Percentiles rank a stretch among this genome's conserved stretches.
Evolutionary conservation across 1,140 invertebrate species (phyloP).

Genomic region (Monomorium pharaonis): DNA sequence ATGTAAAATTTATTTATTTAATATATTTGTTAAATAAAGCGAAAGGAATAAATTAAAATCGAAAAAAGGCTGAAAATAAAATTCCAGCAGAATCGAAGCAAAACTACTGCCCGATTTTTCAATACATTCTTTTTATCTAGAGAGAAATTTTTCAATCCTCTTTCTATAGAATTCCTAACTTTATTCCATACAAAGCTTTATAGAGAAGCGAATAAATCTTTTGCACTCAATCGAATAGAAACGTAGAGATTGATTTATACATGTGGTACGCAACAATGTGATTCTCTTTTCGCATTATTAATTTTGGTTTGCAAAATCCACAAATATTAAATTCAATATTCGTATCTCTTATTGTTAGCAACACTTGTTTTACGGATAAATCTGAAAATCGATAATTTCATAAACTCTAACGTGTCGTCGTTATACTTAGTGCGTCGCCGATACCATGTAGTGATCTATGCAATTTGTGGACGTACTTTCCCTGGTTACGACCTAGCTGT

Average conservation of each 20-base stretch:
- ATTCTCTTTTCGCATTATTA: not conserved
- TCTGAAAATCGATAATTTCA: not conserved
- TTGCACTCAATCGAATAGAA: not conserved
- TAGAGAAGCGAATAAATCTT: not conserved
- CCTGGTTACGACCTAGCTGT: not conserved
- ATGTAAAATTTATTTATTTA: not conserved
- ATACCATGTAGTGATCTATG: not conserved
- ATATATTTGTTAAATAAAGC: not conserved
- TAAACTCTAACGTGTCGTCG: not conserved
- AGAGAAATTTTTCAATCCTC: not conserved
- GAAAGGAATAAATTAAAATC: no score
- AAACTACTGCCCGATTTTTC: not conserved
- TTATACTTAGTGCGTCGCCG: not conserved
- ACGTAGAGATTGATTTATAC: not conserved
- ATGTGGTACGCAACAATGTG: not conserved
- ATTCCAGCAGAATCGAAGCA: not conserved
- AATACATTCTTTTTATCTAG: not conserved
- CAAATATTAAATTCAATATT: not conserved
- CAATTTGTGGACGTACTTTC: conserved; percentile 14
- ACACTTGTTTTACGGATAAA: not conserved
- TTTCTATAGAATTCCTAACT: not conserved
- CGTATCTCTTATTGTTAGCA: not conserved
- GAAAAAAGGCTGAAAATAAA: not conserved
- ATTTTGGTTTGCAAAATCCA: not conserved
- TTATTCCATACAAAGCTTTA: not conserved